These are phyloP conservation scores for Sphenodon punctatus DNA, from an alignment of 2,797 vertebrate species.

Conservation along the genomic window DNA sequence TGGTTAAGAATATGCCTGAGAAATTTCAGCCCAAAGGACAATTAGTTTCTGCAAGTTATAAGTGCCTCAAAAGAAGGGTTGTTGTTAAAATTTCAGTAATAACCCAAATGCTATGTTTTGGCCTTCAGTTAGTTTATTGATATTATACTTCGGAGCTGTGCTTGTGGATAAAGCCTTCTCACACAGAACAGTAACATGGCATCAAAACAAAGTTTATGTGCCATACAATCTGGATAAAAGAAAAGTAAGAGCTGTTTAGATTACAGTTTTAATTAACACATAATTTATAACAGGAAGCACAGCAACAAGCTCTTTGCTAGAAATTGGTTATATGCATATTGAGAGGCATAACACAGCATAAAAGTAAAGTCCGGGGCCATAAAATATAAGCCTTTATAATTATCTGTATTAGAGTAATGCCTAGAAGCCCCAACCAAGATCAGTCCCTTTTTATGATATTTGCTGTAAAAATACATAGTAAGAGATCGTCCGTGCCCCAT, in stretches of 20 bases:
- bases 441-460: constrained; percentile 33
- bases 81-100: constrained; percentile 45
- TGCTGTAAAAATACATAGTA: rapidly evolving
- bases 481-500: background rate
- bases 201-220: constrained; percentile 60
- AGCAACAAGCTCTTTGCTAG: constrained; percentile 46
- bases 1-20: background rate
- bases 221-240: constrained; percentile 24
- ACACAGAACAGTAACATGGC: constrained; percentile 15
- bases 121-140: constrained; percentile 47
- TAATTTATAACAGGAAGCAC: constrained; percentile 43
- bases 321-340: constrained; percentile 42
- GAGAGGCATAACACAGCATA: constrained; percentile 56
- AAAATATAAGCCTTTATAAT: constrained; percentile 55
- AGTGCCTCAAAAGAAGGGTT: background rate
- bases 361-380: constrained; percentile 53
- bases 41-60: constrained; percentile 35
- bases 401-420: constrained; percentile 34
- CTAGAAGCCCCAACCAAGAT: constrained; percentile 22
- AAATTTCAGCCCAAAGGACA: constrained; percentile 18
- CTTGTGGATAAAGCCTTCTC: constrained; percentile 56
- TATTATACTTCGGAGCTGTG: background rate
- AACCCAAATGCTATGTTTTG: constrained; percentile 24
- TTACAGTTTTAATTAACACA: constrained; percentile 59
- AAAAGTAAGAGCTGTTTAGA: constrained; percentile 51